Conservation (phyloP, 2,888 invertebrate species). For the Pachymerium ferrugineum region DNA sequence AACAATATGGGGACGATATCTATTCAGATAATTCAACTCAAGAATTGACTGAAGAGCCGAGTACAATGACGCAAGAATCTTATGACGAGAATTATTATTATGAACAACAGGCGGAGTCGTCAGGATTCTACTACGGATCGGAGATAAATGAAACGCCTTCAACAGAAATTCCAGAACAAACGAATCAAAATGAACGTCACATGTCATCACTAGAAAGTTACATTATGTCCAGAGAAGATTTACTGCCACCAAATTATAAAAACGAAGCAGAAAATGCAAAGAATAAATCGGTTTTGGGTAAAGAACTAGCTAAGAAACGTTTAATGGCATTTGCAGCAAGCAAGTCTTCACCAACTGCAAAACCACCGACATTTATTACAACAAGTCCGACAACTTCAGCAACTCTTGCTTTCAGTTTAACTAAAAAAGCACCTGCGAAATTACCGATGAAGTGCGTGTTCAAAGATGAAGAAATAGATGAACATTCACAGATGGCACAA, state of each 20-base stretch:
- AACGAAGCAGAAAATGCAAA: slow-evolving; percentile 17
- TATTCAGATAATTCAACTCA: background rate
- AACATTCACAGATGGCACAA: background rate
- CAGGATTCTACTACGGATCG: slow-evolving; percentile 23
- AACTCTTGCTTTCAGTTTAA: slow-evolving; percentile 34
- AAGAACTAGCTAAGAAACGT: slow-evolving; percentile 48
- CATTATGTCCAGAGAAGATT: slow-evolving; percentile 3
- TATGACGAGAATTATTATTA: background rate
- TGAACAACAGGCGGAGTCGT: background rate
- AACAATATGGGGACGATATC: background rate
- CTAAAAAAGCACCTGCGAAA: slow-evolving; percentile 32
- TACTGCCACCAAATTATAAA: background rate
- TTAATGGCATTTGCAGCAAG: slow-evolving; percentile 47
- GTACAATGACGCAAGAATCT: background rate
- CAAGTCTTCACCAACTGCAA: background rate
- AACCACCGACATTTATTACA: background rate
- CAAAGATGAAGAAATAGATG: slow-evolving; percentile 28
- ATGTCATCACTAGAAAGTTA: background rate
- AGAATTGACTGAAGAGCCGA: background rate
- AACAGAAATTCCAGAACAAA: background rate
- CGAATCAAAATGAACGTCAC: background rate
- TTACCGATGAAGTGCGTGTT: slow-evolving; percentile 29
- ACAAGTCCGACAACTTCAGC: background rate
- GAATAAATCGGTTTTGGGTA: slow-evolving; percentile 41
- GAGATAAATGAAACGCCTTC: slow-evolving; percentile 35